Evolutionary conservation across 2,113 vertebrate species (phyloP).

Genomic region (Nycticorax nycticorax): DNA sequence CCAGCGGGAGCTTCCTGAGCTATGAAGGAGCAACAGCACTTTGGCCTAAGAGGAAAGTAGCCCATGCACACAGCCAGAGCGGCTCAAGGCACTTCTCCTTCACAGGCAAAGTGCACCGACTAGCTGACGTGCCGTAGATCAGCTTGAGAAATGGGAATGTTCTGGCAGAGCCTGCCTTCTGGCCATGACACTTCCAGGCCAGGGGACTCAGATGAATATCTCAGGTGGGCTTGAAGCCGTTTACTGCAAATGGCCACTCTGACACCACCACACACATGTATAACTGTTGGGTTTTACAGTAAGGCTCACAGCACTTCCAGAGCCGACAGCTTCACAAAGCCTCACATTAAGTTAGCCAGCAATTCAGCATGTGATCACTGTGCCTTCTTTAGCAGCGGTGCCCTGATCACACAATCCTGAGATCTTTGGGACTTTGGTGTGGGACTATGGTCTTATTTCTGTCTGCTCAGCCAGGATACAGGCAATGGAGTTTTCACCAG

Average conservation of each 20-base stretch:
- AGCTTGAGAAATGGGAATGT: background rate
- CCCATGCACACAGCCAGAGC: background rate
- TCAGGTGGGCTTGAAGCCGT: background rate
- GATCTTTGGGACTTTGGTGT: background rate
- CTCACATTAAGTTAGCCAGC: background rate
- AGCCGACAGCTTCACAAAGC: background rate
- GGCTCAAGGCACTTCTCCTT: background rate
- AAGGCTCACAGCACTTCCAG: background rate
- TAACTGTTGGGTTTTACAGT: background rate
- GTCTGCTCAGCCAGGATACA: background rate
- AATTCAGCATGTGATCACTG: background rate
- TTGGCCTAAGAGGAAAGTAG: background rate
- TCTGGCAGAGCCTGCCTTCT: background rate
- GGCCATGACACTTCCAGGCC: background rate
- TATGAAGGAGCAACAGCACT: background rate
- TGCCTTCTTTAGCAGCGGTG: background rate
- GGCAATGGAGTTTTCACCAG: background rate
- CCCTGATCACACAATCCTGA: fast-evolving
- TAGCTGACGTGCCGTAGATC: background rate
- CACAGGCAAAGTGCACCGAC: background rate
- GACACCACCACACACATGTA: background rate
- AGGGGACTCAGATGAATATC: background rate
- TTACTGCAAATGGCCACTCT: background rate
- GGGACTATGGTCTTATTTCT: background rate
- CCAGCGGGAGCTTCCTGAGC: background rate